phyloP scores from a whole-genome alignment of 2,797 vertebrate species.

The Botia kubotai region DNA sequence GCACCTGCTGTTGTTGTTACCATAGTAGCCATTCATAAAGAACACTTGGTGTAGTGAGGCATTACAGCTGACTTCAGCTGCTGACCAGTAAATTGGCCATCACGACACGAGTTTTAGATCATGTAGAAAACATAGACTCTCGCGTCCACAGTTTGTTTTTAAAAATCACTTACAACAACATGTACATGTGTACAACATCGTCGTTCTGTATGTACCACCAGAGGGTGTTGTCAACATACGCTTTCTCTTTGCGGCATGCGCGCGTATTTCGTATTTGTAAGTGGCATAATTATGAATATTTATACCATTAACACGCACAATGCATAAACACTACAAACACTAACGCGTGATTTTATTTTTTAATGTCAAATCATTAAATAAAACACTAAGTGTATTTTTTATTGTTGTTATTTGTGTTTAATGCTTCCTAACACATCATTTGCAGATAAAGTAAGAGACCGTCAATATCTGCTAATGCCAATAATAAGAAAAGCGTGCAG shows the following conservation, averaged over 20 bases:
- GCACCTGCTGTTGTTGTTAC: conserved; percentile 64
- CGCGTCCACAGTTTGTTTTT: background rate
- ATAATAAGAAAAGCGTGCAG: background rate
- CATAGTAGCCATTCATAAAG: conserved; percentile 57
- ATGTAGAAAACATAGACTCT: background rate
- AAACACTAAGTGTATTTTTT: background rate
- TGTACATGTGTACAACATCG: background rate
- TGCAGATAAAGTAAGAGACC: background rate
- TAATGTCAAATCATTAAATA: background rate
- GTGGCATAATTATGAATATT: background rate
- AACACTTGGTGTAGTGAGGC: conserved; percentile 28
- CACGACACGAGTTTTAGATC: background rate
- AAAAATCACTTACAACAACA: background rate
- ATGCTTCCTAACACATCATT: background rate
- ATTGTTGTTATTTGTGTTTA: background rate
- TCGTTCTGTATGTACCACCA: conserved; percentile 15
- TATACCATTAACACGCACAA: background rate
- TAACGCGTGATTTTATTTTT: background rate
- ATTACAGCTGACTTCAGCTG: conserved; percentile 12
- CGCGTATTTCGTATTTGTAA: conserved; percentile 13
- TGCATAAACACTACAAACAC: background rate
- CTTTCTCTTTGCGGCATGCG: conserved; percentile 4
- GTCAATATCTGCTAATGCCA: background rate
- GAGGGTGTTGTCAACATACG: conserved; percentile 11
- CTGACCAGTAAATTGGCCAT: conserved; percentile 1